Evolutionary conservation across 2,113 vertebrate genomes (phyloP).

Genomic region (Enhydra lutris): DNA sequence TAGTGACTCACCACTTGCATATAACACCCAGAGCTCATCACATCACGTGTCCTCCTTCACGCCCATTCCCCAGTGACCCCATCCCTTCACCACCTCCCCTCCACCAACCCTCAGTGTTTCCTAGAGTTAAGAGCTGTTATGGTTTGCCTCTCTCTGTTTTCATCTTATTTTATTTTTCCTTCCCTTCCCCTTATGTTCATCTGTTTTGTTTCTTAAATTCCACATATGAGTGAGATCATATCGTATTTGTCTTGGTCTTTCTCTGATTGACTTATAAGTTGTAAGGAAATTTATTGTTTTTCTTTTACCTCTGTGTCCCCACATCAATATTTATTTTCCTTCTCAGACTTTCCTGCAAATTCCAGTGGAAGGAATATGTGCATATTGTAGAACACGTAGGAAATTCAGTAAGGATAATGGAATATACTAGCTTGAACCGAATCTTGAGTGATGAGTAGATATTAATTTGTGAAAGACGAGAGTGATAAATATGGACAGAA

Average conservation of each 20-base stretch:
- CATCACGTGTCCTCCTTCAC: not conserved
- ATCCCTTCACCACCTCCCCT: not conserved
- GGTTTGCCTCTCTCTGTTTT: not conserved
- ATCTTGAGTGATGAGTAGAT: not conserved
- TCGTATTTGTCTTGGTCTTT: not conserved
- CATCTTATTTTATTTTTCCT: not conserved
- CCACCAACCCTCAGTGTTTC: not conserved
- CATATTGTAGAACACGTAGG: not conserved
- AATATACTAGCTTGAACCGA: not conserved
- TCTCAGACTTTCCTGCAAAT: not conserved
- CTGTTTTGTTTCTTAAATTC: not conserved
- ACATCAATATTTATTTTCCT: not conserved
- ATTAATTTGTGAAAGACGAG: not conserved
- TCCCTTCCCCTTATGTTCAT: not conserved
- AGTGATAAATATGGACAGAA: not conserved
- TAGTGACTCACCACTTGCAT: not conserved
- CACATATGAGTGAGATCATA: not conserved
- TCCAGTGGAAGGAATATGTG: not conserved
- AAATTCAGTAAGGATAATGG: not conserved
- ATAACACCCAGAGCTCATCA: not conserved
- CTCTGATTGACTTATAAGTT: not conserved
- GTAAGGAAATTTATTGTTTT: not conserved
- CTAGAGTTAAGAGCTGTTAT: not conserved
- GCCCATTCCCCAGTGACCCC: no score
- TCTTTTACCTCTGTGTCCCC: not conserved